These are phyloP conservation scores for Huso huso DNA, from an alignment of 2,797 vertebrate species.

Conservation along the genomic window DNA sequence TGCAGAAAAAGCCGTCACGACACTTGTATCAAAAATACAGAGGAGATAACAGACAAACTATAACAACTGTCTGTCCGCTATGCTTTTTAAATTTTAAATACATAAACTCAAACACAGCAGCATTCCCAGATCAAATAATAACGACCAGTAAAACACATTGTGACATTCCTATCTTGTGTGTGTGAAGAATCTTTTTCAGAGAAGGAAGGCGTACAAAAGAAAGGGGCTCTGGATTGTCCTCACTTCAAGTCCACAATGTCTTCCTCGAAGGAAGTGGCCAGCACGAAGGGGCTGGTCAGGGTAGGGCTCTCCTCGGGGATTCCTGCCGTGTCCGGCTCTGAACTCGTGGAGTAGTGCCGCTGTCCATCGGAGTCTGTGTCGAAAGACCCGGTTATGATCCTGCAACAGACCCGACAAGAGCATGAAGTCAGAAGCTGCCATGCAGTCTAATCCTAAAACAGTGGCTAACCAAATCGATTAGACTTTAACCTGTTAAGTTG, in stretches of 20 bases:
- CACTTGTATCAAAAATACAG: too few relatives aligned
- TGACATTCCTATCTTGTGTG: conserved; percentile 28
- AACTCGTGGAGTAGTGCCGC: conserved; percentile 56
- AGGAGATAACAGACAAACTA: too few relatives aligned
- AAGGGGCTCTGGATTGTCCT: conserved; percentile 57
- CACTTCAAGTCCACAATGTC: conserved; percentile 91
- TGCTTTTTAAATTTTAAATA: too few relatives aligned
- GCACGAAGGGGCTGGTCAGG: conserved; percentile 60
- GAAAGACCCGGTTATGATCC: conserved; percentile 64
- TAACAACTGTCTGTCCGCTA: too few relatives aligned
- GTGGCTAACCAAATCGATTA: too few relatives aligned
- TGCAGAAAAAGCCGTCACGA: too few relatives aligned
- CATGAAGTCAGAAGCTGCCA: conserved; percentile 21
- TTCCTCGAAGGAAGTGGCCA: conserved; percentile 76
- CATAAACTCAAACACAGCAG: too few relatives aligned
- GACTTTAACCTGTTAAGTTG: too few relatives aligned
- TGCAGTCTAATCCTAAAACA: too few relatives aligned
- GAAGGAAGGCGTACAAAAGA: conserved; percentile 29
- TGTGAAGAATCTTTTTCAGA: conserved; percentile 32
- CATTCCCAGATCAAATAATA: too few relatives aligned
- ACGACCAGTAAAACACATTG: background rate
- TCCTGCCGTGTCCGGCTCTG: conserved; percentile 58
- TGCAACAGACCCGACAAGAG: conserved; percentile 33
- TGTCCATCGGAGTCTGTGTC: conserved; percentile 67
- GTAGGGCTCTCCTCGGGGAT: conserved; percentile 63